Evolutionary conservation across 2,888 invertebrate species (phyloP), one percentile per base, ranked within the genome.

Genomic region (Caenorhabditis sulstoni): DNA sequence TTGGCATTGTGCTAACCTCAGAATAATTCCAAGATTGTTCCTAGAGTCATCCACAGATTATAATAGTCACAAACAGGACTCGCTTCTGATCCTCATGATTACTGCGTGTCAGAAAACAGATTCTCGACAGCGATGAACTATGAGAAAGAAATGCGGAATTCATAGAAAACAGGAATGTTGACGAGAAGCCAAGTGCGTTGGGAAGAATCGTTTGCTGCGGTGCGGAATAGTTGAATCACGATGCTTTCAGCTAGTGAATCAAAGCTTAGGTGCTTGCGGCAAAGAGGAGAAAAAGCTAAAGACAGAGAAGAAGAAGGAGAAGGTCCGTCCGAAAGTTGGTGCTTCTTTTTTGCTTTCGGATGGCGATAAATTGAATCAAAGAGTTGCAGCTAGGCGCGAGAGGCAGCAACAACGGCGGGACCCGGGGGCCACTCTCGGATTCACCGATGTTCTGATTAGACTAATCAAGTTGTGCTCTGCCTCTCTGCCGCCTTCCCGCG

Each of bases 401-500:
- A 53, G 45, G 45, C 57, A 58, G 64, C 73, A 52, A 64, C 58
- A 64, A 44, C 37, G 50, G 65, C 35, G 62, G 45, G 61, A 12
- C 29, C 52, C 57, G 14, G 29, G 14, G 29, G 14, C 23, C 16
- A 12, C 39, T 50, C 47, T 45, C 44, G 62, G 62, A 68, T 71
- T 71, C 78, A 78, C 78, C 78, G 71, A 77, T 77, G 70, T 79
- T 73, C 73, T 79, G 79, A 79, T 79, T 79, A 79, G 59, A 79
- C 73, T 79, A 79, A 79, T 79, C 79, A 73, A 79, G 73, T 79
- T 73, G 66, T 65, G 70, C 64, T 59, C 75, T 61, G 59, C 20
- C 52, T 64, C 52, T 45, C 39, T 49, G 22, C 44, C 52, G 45
- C 39, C 12, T 41, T 49, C 22, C 9, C 50, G 39, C 47, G 61